These are phyloP conservation scores for Chloroclysta siterata DNA, from an alignment of 2,888 invertebrate species.

Conservation along the genomic window DNA sequence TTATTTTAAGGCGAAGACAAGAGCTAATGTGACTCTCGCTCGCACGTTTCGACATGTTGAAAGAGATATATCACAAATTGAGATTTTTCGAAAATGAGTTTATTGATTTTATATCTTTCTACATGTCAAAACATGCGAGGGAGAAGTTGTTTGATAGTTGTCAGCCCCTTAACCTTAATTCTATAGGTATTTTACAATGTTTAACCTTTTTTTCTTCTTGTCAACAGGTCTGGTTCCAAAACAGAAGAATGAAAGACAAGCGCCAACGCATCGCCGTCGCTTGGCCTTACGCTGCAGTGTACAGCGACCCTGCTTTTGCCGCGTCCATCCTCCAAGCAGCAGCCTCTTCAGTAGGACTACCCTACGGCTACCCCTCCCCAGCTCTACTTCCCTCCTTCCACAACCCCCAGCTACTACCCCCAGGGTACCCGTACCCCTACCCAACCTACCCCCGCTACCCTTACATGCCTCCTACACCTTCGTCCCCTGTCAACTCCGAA, in stretches of 20 bases:
- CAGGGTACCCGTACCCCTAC: constrained; percentile 85
- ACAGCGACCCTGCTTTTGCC: constrained; percentile 96
- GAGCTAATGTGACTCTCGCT: too few relatives aligned
- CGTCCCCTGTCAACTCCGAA: constrained; percentile 73
- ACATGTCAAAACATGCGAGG: too few relatives aligned
- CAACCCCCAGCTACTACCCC: constrained; percentile 84
- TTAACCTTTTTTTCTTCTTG: constrained; percentile 42
- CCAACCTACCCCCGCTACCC: constrained; percentile 80
- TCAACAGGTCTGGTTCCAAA: constrained; percentile 98
- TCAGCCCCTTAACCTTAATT: too few relatives aligned
- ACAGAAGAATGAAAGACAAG: constrained; percentile 98
- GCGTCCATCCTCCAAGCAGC: constrained; percentile 96
- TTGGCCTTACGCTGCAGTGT: constrained; percentile 98
- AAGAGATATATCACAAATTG: too few relatives aligned
- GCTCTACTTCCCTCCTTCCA: constrained; percentile 84
- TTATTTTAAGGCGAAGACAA: too few relatives aligned
- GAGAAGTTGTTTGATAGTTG: too few relatives aligned
- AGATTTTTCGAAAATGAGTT: too few relatives aligned
- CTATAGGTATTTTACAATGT: background rate
- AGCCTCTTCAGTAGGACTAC: constrained; percentile 88
- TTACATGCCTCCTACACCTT: constrained; percentile 82
- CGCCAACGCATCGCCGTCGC: constrained; percentile 96
- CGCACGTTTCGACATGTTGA: too few relatives aligned
- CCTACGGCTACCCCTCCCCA: constrained; percentile 85
- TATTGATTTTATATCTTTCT: too few relatives aligned